Percentiles rank a stretch among this genome's conserved stretches.
Conservation (phyloP, 37 sponge, comb jelly and placozoan species). For the Theonella swinhoei region DNA sequence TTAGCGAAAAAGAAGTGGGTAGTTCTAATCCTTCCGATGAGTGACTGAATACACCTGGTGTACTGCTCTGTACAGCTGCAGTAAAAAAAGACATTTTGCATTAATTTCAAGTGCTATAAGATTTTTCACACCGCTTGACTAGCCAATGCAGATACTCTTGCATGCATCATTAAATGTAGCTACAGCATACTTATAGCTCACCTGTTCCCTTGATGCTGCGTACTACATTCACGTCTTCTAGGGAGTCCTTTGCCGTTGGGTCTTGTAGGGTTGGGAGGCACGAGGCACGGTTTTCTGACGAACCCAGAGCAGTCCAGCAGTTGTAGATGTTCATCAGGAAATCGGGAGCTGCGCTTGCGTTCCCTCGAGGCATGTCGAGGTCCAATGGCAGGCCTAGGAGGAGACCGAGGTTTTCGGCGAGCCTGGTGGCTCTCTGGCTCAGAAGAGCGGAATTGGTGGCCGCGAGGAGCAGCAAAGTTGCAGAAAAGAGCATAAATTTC, state of each 20-base stretch:
- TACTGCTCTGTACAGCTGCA: not conserved
- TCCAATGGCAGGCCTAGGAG: conserved; percentile 29
- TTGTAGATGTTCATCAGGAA: conserved; percentile 47
- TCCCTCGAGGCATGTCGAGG: not conserved
- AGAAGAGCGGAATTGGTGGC: not conserved
- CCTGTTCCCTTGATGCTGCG: conserved; percentile 11
- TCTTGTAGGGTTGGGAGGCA: not conserved
- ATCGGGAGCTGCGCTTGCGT: not conserved
- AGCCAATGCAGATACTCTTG: not conserved
- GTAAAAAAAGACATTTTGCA: not conserved
- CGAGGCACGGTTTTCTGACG: not conserved
- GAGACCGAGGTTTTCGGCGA: conserved; percentile 4
- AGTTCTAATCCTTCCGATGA: not conserved
- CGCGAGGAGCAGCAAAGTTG: not conserved
- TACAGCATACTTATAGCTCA: too few species aligned
- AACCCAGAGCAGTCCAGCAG: conserved; percentile 28
- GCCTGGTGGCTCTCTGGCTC: not conserved
- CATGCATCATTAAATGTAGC: not conserved
- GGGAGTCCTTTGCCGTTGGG: not conserved
- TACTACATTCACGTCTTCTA: conserved; percentile 13
- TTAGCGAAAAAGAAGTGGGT: not conserved
- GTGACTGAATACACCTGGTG: conserved; percentile 19
- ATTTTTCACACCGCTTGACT: not conserved
- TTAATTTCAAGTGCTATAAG: not conserved
- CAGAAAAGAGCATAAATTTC: not conserved